phyloP scores from a whole-genome alignment of 53 echinoderm and acorn worm genomes.

The Arbacia lixula region DNA sequence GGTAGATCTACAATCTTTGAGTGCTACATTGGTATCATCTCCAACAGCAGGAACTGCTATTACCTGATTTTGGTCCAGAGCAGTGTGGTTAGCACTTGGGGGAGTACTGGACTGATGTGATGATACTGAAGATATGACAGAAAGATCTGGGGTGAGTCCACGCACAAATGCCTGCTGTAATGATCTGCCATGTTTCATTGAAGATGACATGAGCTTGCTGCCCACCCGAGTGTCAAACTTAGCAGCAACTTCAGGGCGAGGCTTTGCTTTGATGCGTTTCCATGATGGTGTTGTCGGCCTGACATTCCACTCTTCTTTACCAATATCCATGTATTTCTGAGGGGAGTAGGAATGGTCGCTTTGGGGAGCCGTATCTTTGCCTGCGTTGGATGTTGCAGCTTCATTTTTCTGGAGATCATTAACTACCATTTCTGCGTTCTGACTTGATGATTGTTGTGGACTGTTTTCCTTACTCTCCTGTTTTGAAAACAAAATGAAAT shows the following conservation, averaged over 20 bases:
- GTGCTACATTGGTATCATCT: too few species aligned
- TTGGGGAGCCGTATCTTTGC: too few species aligned
- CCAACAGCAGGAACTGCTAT: not conserved
- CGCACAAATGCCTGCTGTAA: not conserved
- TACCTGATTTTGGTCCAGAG: not conserved
- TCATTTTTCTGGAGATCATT: not conserved
- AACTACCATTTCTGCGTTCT: too few species aligned
- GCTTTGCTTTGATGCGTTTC: not conserved
- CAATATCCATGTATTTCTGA: constrained; percentile 36
- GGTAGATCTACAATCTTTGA: too few species aligned
- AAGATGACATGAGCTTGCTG: constrained; percentile 19
- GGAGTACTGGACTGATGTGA: constrained; percentile 8
- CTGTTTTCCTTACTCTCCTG: constrained; percentile 29
- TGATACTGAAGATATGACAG: constrained; percentile 26
- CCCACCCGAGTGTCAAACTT: constrained; percentile 6
- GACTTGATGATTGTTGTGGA: constrained; percentile 10
- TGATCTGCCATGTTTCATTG: not conserved
- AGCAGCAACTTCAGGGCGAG: not conserved
- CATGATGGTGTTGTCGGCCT: constrained; percentile 43
- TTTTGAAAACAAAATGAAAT: too few species aligned
- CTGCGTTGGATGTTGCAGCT: not conserved
- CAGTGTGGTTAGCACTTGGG: too few species aligned
- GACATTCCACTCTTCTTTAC: constrained; percentile 45
- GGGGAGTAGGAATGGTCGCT: not conserved
- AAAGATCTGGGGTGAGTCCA: constrained; percentile 21